Conservation (phyloP, 2,888 invertebrate genomes). For the Mechanitis messenoides region DNA sequence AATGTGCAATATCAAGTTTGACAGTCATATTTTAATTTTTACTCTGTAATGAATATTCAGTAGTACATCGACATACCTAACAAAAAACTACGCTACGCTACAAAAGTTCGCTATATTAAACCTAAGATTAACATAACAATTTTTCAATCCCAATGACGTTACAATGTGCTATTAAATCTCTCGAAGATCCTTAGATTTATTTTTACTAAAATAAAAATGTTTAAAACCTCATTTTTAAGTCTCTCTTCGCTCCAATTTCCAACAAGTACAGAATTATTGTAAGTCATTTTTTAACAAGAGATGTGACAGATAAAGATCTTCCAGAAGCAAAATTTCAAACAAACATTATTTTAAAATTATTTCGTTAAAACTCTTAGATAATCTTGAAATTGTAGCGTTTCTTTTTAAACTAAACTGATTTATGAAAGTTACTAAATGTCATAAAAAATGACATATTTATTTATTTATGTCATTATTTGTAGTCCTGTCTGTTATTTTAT, state of each 20-base stretch:
- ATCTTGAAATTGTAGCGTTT: too few species aligned
- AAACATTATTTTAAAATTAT: background rate
- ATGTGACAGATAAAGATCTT: background rate
- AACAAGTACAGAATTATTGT: conserved; percentile 57
- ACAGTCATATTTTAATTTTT: too few species aligned
- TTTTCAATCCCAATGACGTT: background rate
- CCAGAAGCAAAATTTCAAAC: background rate
- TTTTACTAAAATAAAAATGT: conserved; percentile 3
- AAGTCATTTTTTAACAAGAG: conserved; percentile 39
- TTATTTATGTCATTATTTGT: background rate
- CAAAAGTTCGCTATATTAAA: too few species aligned
- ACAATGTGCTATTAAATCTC: background rate
- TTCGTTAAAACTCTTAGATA: background rate
- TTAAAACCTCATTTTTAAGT: conserved; percentile 58
- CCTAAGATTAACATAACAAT: too few species aligned
- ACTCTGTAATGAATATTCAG: too few species aligned
- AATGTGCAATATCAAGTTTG: too few species aligned
- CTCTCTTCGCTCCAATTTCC: conserved; percentile 69
- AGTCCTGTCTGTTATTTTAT: background rate
- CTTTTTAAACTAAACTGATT: too few species aligned
- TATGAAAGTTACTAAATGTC: too few species aligned
- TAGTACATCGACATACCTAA: too few species aligned
- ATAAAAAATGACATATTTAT: background rate
- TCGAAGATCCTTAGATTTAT: background rate
- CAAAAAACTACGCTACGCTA: too few species aligned